Evolutionary conservation across 53 echinoderm and acorn worm genomes (phyloP).

Genomic region (Echinometra lucunter): DNA sequence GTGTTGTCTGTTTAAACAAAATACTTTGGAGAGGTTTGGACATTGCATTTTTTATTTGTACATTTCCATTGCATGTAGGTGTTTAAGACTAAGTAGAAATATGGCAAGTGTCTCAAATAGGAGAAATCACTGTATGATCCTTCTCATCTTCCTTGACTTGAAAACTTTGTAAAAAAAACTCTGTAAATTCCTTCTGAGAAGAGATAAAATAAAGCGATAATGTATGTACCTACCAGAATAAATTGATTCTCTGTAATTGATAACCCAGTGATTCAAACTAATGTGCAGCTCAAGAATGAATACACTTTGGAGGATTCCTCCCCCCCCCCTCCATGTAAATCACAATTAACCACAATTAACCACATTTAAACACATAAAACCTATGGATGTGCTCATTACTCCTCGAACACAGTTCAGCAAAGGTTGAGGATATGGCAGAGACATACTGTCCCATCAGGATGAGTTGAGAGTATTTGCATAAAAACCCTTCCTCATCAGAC

Average conservation of each 20-base stretch:
- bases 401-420: neutral
- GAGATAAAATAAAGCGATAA: too few species aligned
- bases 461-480: neutral
- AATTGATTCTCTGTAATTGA: too few species aligned
- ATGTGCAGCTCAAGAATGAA: too few species aligned
- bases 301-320: too few species aligned
- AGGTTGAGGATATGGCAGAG: neutral
- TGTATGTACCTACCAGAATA: too few species aligned
- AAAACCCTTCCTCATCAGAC: neutral
- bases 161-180: neutral
- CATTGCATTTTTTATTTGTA: neutral
- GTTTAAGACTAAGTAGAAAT: neutral
- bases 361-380: neutral
- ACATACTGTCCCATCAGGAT: neutral
- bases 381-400: neutral
- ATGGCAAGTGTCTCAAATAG: neutral
- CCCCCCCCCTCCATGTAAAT: too few species aligned
- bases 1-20: neutral
- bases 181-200: too few species aligned
- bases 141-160: neutral
- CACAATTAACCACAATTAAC: too few species aligned
- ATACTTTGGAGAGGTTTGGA: neutral
- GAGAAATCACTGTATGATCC: neutral
- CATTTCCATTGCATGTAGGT: neutral
- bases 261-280: too few species aligned